Percentiles rank a stretch among this genome's conserved stretches.
These are phyloP conservation scores for Drosophila athabasca DNA, from an alignment of 1,140 invertebrate species.

Conservation along the genomic window DNA sequence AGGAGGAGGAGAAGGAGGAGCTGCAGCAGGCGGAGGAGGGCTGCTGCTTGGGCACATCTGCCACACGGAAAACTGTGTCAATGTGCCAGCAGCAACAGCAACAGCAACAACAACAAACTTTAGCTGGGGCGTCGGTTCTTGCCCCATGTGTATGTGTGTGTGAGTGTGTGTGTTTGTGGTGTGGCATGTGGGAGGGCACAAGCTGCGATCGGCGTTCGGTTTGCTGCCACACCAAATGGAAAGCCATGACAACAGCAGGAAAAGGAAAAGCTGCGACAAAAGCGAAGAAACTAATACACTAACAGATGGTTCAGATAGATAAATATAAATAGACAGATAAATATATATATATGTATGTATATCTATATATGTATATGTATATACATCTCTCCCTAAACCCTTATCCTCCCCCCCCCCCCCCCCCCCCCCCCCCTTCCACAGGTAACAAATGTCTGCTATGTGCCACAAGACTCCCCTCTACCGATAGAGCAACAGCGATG, in stretches of 20 bases:
- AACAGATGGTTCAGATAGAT: too few species aligned
- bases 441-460: too few species aligned
- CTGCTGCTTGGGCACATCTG: slow-evolving; percentile 64
- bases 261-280: not conserved
- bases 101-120: slow-evolving; percentile 29
- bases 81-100: slow-evolving; percentile 70
- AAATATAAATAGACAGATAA: too few species aligned
- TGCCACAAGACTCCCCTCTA: too few species aligned
- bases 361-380: too few species aligned
- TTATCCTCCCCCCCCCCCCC: too few species aligned
- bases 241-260: slow-evolving; percentile 23
- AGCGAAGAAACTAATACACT: too few species aligned
- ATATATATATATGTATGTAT: too few species aligned
- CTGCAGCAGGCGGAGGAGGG: slow-evolving; percentile 13
- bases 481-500: not conserved
- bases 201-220: slow-evolving; percentile 59
- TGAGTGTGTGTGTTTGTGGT: slow-evolving; percentile 35
- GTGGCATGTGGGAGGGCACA: slow-evolving; percentile 75
- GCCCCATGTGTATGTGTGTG: slow-evolving; percentile 27
- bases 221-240: slow-evolving; percentile 69
- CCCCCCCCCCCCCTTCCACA: too few species aligned
- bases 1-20: not conserved
- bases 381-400: too few species aligned
- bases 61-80: slow-evolving; percentile 75
- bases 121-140: slow-evolving; percentile 63